phyloP scores from a whole-genome alignment of 2,113 vertebrate genomes.

The Urocynchramus pylzowi region DNA sequence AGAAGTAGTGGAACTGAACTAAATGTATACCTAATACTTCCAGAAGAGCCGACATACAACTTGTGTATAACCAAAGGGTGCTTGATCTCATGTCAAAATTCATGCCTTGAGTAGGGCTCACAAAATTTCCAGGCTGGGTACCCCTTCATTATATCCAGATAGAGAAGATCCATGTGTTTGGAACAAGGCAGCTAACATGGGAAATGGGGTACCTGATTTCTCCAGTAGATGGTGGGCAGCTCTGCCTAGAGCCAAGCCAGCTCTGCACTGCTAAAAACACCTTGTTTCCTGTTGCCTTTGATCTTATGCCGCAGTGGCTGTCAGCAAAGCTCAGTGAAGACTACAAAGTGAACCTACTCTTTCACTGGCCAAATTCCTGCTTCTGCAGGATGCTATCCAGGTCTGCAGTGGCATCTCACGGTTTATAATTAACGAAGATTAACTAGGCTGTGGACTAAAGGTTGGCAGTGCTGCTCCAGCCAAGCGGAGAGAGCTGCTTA shows the following conservation, averaged over 20 bases:
- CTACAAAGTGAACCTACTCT: neutral
- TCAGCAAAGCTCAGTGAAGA: constrained; percentile 10
- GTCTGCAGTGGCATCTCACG: neutral
- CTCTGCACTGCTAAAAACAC: neutral
- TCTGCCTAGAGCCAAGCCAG: neutral
- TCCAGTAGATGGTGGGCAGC: neutral
- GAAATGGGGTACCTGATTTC: neutral
- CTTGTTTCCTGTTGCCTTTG: constrained; percentile 8
- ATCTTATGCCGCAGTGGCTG: neutral
- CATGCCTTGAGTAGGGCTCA: neutral
- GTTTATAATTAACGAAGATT: constrained; percentile 47
- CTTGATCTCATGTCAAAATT: neutral
- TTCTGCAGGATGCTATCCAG: neutral
- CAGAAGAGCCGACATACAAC: neutral
- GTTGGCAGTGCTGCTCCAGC: neutral
- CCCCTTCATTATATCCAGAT: neutral
- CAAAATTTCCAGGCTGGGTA: neutral
- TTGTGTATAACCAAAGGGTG: neutral
- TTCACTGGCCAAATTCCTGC: neutral
- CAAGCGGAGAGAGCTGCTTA: neutral
- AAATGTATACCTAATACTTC: neutral
- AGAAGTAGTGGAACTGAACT: neutral
- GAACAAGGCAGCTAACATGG: neutral
- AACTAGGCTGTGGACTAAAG: neutral
- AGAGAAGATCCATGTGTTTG: neutral